Evolutionary conservation across 2,888 invertebrate species (phyloP).

Genomic region (Dasypolia templi): DNA sequence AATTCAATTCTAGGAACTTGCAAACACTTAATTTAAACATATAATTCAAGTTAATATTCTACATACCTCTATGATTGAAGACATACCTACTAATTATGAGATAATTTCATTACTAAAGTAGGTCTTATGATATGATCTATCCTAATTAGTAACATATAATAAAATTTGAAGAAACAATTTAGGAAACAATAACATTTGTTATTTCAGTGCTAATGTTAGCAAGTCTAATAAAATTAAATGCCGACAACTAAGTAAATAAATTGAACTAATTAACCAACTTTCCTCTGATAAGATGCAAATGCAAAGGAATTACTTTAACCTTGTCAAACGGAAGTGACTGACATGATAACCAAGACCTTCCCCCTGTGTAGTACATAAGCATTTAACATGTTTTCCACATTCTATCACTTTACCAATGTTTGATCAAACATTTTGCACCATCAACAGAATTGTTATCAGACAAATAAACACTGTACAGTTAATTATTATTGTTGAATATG

Average conservation of each 20-base stretch:
- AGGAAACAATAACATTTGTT: neutral
- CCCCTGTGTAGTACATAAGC: constrained; percentile 13
- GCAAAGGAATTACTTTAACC: constrained; percentile 48
- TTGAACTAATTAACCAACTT: constrained; percentile 39
- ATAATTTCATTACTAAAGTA: constrained; percentile 16
- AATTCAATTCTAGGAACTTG: neutral
- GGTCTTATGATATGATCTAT: constrained; percentile 17
- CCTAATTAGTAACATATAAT: neutral
- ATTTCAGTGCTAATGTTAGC: neutral
- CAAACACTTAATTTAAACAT: too few species aligned
- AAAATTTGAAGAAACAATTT: constrained; percentile 6
- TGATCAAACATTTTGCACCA: constrained; percentile 40
- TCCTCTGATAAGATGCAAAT: constrained; percentile 49
- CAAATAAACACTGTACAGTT: constrained; percentile 44
- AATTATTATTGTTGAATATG: constrained; percentile 37
- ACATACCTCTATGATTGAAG: too few species aligned
- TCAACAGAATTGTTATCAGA: constrained; percentile 31
- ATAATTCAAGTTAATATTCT: neutral
- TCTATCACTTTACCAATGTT: constrained; percentile 35
- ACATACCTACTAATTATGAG: neutral
- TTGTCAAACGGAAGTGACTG: constrained; percentile 62
- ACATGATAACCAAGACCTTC: constrained; percentile 59
- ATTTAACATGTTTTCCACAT: constrained; percentile 39
- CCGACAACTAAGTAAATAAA: constrained; percentile 9
- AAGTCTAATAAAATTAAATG: neutral